phyloP scores from a whole-genome alignment of 2,888 invertebrate genomes.

The Rotaria macrura region DNA sequence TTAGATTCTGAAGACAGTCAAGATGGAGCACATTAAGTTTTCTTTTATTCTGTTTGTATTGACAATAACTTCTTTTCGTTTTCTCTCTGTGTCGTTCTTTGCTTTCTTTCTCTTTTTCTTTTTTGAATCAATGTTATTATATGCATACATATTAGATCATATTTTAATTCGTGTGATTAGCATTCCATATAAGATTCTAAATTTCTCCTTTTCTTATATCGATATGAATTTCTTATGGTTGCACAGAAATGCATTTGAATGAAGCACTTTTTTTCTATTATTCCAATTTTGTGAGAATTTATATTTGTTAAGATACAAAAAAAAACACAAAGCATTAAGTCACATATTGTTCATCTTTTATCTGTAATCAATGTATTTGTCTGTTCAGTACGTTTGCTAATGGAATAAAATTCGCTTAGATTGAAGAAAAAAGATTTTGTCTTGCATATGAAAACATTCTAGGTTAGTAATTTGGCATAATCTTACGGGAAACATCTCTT shows the following conservation, averaged over 20 bases:
- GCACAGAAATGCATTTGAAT: not conserved
- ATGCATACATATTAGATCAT: not conserved
- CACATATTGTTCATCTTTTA: not conserved
- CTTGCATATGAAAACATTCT: too few species aligned
- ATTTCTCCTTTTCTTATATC: not conserved
- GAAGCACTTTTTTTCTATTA: not conserved
- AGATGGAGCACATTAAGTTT: constrained; percentile 21
- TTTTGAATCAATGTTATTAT: not conserved
- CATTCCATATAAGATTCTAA: not conserved
- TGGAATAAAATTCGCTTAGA: not conserved
- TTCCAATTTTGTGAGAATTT: not conserved
- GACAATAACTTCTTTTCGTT: not conserved
- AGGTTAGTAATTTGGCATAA: too few species aligned
- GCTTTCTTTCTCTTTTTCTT: too few species aligned
- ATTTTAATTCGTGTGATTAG: not conserved
- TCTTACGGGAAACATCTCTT: too few species aligned
- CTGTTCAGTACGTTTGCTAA: not conserved
- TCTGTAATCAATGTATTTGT: not conserved
- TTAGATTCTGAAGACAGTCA: constrained; percentile 22
- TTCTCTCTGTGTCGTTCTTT: not conserved
- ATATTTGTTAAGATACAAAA: not conserved
- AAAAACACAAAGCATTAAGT: not conserved
- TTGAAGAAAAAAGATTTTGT: not conserved
- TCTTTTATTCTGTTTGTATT: constrained; percentile 28
- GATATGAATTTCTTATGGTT: not conserved